These are phyloP conservation scores for Odobenus rosmarus DNA, from an alignment of 2,113 vertebrate genomes.

Conservation along the genomic window DNA sequence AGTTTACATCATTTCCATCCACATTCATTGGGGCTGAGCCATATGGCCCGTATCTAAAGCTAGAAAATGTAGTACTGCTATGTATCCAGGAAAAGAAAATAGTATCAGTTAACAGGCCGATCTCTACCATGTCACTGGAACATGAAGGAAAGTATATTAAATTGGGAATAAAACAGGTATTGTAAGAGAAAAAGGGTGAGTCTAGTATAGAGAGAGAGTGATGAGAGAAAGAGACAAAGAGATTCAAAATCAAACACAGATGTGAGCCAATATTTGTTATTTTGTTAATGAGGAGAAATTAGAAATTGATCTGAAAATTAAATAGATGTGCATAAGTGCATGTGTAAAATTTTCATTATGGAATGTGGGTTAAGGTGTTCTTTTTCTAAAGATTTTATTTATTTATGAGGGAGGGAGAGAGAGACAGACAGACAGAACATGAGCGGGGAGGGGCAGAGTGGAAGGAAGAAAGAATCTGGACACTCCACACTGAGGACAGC, in stretches of 20 bases:
- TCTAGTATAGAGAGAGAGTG: neutral
- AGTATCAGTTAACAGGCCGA: neutral
- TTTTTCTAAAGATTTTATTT: neutral
- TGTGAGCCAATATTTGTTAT: neutral
- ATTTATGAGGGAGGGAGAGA: neutral
- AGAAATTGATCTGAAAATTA: neutral
- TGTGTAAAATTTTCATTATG: neutral
- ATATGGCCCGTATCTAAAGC: neutral
- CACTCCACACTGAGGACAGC: neutral
- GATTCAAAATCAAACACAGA: neutral
- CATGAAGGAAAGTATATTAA: neutral
- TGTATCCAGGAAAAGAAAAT: neutral
- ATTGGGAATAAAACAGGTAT: neutral
- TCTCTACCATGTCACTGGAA: neutral
- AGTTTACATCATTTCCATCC: neutral
- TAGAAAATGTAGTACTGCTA: neutral
- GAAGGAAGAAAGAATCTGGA: neutral
- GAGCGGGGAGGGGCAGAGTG: neutral
- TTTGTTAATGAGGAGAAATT: neutral
- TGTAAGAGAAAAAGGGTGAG: neutral
- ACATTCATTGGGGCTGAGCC: neutral
- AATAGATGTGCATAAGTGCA: neutral
- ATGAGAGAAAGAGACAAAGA: neutral
- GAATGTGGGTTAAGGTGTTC: neutral
- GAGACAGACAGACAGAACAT: neutral